A percentile compares a stretch with the other conserved stretches of the same genome.
These are phyloP conservation scores for Chironex yamaguchii DNA, from an alignment of 30 jellyfish, hydroid and myxozoan species.

Conservation along the genomic window DNA sequence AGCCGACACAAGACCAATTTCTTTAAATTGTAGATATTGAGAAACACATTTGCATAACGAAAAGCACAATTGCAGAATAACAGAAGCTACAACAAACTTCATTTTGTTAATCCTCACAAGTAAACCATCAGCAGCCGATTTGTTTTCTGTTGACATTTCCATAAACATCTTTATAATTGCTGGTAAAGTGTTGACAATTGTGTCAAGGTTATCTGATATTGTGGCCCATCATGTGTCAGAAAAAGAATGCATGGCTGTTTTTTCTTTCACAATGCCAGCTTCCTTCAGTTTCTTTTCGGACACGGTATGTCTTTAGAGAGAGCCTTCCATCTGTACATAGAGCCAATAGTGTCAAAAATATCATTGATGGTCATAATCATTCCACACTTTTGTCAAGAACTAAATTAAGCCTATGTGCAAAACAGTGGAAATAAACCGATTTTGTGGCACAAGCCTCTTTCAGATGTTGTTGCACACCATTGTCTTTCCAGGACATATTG, in stretches of 20 bases:
- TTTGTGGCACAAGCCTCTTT: slow-evolving; percentile 31
- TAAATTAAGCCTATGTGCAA: slow-evolving; percentile 7
- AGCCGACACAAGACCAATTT: too few relatives aligned
- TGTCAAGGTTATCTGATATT: slow-evolving; percentile 13
- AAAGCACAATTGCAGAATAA: too few relatives aligned
- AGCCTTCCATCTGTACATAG: slow-evolving; percentile 51
- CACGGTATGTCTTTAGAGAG: slow-evolving; percentile 20
- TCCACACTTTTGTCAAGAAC: slow-evolving; percentile 3
- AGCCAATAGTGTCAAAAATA: slow-evolving; percentile 21
- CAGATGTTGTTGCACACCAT: slow-evolving; percentile 40
- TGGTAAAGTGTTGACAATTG: slow-evolving; percentile 17
- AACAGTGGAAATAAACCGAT: neutral
- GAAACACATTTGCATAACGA: too few relatives aligned
- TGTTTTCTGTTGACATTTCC: too few relatives aligned
- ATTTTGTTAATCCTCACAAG: too few relatives aligned
- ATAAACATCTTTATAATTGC: slow-evolving; percentile 24
- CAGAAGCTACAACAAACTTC: too few relatives aligned
- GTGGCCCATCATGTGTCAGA: slow-evolving; percentile 67
- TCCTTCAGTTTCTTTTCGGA: neutral
- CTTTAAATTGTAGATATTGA: too few relatives aligned
- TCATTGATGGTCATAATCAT: slow-evolving; percentile 7
- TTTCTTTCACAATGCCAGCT: neutral
- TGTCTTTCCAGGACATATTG: slow-evolving; percentile 16
- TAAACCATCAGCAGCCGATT: too few relatives aligned
- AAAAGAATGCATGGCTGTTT: slow-evolving; percentile 33